These are phyloP conservation scores for Anguilla megastoma DNA, from an alignment of 2,797 vertebrate genomes.

Conservation along the genomic window DNA sequence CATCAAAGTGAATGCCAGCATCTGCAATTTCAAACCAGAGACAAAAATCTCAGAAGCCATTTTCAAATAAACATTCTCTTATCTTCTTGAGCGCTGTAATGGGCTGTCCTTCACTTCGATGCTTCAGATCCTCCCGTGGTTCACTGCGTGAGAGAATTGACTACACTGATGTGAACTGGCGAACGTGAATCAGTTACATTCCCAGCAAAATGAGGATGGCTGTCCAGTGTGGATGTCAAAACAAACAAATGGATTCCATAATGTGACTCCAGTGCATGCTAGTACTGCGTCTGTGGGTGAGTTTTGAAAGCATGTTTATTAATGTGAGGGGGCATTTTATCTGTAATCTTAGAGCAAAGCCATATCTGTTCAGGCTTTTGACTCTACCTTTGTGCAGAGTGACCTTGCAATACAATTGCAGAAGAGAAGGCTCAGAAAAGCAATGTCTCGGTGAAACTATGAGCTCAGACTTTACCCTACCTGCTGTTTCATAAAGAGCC, in stretches of 20 bases:
- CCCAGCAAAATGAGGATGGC: not conserved
- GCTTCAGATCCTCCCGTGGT: not conserved
- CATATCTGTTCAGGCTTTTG: not conserved
- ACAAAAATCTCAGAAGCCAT: not conserved
- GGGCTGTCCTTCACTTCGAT: not conserved
- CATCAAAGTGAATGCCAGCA: not conserved
- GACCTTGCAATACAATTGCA: not conserved
- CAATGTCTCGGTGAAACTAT: not conserved
- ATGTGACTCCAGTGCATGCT: not conserved
- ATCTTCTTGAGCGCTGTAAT: conserved; percentile 12
- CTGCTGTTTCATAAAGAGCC: not conserved
- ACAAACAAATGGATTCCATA: not conserved
- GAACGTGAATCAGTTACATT: not conserved
- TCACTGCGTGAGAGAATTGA: not conserved
- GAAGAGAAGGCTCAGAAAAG: not conserved
- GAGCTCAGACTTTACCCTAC: not conserved
- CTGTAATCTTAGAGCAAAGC: not conserved
- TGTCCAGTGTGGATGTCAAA: not conserved
- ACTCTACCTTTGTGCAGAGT: not conserved
- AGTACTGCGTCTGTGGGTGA: not conserved
- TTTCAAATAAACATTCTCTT: conserved; percentile 27
- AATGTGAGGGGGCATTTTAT: not conserved
- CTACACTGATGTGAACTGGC: not conserved
- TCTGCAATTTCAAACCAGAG: conserved; percentile 1
- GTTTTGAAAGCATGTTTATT: not conserved